Evolutionary conservation across 2,888 invertebrate genomes (phyloP).

Genomic region (Eupelmus urozonus): DNA sequence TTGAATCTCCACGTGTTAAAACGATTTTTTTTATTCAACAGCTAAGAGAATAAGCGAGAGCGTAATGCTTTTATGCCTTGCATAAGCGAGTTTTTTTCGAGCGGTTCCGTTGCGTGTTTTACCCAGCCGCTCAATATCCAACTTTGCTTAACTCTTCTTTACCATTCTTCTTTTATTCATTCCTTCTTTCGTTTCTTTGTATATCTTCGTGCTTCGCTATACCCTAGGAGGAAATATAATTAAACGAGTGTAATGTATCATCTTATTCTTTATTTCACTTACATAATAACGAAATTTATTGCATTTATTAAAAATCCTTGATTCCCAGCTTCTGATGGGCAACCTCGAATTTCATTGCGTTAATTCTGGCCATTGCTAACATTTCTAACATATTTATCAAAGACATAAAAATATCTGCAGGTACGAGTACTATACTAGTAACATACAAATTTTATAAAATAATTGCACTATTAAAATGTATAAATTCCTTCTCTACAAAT

Average conservation of each 20-base stretch:
- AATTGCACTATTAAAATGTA: no score
- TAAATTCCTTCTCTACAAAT: no score
- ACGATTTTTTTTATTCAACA: constrained; percentile 15
- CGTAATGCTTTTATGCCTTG: constrained; percentile 48
- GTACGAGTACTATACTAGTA: no score
- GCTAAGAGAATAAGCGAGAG: constrained; percentile 40
- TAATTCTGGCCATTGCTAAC: no score
- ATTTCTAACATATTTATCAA: no score
- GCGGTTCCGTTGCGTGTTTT: constrained; percentile 51
- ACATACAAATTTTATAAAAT: no score
- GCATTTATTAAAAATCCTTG: no score
- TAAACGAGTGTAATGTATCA: not conserved
- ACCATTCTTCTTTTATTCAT: constrained; percentile 27
- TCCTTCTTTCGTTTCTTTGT: constrained; percentile 28
- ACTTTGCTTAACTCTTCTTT: constrained; percentile 45
- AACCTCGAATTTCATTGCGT: no score
- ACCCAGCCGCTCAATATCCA: constrained; percentile 53
- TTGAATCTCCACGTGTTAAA: constrained; percentile 38
- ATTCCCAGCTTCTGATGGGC: no score
- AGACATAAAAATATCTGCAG: no score
- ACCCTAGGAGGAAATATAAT: constrained; percentile 8
- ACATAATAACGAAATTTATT: no score
- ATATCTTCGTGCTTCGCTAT: constrained; percentile 11
- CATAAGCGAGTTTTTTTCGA: constrained; percentile 50
- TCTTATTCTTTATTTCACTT: no score